These are phyloP conservation scores for Monodelphis domestica DNA, from an alignment of 2,797 vertebrate genomes.

Conservation along the genomic window DNA sequence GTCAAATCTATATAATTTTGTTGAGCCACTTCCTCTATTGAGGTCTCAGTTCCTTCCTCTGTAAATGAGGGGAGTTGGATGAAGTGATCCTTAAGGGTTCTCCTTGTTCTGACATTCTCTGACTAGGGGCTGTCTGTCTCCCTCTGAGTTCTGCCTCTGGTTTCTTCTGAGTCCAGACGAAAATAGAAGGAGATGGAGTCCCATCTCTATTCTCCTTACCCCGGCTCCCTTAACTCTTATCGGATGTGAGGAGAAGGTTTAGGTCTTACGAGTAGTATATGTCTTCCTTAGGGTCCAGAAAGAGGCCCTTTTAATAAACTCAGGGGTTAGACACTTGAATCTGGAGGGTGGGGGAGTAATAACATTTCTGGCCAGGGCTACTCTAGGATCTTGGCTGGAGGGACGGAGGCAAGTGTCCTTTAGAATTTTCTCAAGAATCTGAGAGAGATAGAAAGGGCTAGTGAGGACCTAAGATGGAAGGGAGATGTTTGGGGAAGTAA, in stretches of 20 bases:
- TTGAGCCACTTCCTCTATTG: background rate
- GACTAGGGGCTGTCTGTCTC: background rate
- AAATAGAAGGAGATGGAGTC: background rate
- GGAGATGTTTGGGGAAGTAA: background rate
- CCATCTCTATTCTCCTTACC: background rate
- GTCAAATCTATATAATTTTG: background rate
- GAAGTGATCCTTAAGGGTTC: background rate
- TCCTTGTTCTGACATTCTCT: background rate
- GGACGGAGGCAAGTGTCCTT: background rate
- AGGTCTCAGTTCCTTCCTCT: background rate
- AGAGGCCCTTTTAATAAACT: background rate
- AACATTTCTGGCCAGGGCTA: background rate
- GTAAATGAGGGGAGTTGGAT: background rate
- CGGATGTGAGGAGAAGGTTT: background rate
- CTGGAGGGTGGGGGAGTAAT: background rate
- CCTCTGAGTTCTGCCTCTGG: background rate
- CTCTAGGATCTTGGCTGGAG: background rate
- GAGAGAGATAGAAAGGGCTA: too few species aligned
- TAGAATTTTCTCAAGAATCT: background rate
- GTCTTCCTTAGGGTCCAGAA: background rate
- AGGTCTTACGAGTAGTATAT: background rate
- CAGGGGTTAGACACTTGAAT: background rate
- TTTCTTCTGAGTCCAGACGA: background rate
- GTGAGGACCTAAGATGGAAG: background rate
- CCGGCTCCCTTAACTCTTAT: background rate